Conservation (phyloP, 2,113 vertebrate species). For the Phylloscopus trochiloides region DNA sequence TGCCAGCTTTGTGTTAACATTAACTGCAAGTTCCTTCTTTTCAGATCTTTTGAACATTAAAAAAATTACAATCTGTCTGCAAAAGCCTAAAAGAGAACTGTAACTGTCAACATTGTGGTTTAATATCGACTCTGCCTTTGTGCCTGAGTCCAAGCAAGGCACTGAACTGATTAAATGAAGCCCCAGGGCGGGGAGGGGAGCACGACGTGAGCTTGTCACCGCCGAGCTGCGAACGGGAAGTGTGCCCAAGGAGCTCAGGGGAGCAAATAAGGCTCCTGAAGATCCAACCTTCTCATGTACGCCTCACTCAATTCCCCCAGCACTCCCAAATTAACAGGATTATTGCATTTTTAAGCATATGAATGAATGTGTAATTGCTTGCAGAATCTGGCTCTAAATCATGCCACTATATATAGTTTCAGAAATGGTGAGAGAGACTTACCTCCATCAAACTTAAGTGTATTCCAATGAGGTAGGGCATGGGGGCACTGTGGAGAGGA, state of each 20-base stretch:
- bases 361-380: constrained; percentile 6
- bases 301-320: not conserved
- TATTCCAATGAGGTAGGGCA: constrained; percentile 90
- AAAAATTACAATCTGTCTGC: constrained; percentile 64
- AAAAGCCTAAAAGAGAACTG: constrained; percentile 49
- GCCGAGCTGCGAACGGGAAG: not conserved
- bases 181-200: not conserved
- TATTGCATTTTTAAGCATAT: not conserved
- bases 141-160: not conserved
- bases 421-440: constrained; percentile 58
- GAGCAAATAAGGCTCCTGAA: not conserved
- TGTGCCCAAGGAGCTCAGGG: not conserved
- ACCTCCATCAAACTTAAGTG: constrained; percentile 88
- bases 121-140: not conserved
- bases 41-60: constrained; percentile 52
- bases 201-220: not conserved
- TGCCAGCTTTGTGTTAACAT: constrained; percentile 66
- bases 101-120: constrained; percentile 45
- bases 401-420: not conserved
- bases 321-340: not conserved
- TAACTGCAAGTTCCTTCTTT: constrained; percentile 62
- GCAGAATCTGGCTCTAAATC: not conserved
- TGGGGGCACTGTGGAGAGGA: constrained; percentile 81
- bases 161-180: not conserved
- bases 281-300: rapidly evolving